These are phyloP conservation scores for Netelia inedita DNA, from an alignment of 2,888 invertebrate species.

Conservation along the genomic window DNA sequence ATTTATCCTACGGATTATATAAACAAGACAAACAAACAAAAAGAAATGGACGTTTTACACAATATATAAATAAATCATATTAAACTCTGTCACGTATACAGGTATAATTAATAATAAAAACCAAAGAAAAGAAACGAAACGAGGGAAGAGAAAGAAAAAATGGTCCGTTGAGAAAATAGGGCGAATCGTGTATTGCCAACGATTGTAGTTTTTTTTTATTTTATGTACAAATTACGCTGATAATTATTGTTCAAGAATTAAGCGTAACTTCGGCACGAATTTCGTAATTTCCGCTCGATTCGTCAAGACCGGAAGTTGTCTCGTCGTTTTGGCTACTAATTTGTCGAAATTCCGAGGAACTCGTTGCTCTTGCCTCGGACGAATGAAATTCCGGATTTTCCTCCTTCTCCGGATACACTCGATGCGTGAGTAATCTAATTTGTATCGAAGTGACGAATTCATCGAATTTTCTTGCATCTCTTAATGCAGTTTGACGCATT, in stretches of 20 bases:
- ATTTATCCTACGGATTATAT: conserved; percentile 60
- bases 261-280: background rate
- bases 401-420: conserved; percentile 35
- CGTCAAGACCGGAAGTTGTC: background rate
- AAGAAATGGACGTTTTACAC: conserved; percentile 72
- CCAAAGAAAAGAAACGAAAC: conserved; percentile 25
- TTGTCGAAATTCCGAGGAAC: conserved; percentile 3
- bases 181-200: background rate
- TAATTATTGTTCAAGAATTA: conserved; percentile 2
- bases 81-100: conserved; percentile 64
- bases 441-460: conserved; percentile 69
- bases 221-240: background rate
- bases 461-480: conserved; percentile 64
- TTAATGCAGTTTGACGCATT: conserved; percentile 67
- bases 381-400: background rate
- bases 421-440: conserved; percentile 65
- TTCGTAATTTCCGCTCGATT: conserved; percentile 21
- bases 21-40: conserved; percentile 56
- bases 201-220: conserved; percentile 13
- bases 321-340: background rate
- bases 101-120: conserved; percentile 52
- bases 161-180: background rate
- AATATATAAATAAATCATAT: conserved; percentile 64
- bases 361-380: background rate
- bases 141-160: background rate